These are phyloP conservation scores for Python bivittatus DNA, from an alignment of 2,113 vertebrate genomes.

Conservation along the genomic window DNA sequence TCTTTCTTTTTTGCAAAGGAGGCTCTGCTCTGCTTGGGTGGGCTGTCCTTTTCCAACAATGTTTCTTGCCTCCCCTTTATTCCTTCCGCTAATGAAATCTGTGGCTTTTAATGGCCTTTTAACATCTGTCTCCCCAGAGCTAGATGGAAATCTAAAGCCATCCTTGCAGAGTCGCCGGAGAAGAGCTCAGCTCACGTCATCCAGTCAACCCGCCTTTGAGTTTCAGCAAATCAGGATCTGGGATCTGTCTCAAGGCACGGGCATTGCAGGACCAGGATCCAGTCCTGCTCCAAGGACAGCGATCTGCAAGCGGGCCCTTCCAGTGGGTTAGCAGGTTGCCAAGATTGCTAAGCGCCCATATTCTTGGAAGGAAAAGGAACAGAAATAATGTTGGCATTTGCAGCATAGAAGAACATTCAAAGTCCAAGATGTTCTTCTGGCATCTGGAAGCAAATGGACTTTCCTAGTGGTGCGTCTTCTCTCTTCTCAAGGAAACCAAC, in stretches of 20 bases:
- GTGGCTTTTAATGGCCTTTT: not conserved
- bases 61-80: not conserved
- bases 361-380: not conserved
- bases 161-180: not conserved
- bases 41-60: not conserved
- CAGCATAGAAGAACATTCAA: not conserved
- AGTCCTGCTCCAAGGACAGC: not conserved
- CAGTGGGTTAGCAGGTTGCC: not conserved
- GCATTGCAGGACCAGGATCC: not conserved
- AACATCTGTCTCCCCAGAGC: not conserved
- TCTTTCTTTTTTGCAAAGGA: not conserved
- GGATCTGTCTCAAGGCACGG: not conserved
- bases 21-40: not conserved
- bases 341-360: not conserved
- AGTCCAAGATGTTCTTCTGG: not conserved
- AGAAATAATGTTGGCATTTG: not conserved
- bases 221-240: not conserved
- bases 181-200: not conserved
- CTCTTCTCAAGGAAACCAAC: not conserved
- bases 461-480: not conserved
- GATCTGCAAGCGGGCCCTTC: not conserved
- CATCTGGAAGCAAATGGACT: not conserved
- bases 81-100: not conserved
- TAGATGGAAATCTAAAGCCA: not conserved
- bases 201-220: conserved; percentile 2